phyloP scores from a whole-genome alignment of 2,888 invertebrate genomes.

The Chymomyza amoena region DNA sequence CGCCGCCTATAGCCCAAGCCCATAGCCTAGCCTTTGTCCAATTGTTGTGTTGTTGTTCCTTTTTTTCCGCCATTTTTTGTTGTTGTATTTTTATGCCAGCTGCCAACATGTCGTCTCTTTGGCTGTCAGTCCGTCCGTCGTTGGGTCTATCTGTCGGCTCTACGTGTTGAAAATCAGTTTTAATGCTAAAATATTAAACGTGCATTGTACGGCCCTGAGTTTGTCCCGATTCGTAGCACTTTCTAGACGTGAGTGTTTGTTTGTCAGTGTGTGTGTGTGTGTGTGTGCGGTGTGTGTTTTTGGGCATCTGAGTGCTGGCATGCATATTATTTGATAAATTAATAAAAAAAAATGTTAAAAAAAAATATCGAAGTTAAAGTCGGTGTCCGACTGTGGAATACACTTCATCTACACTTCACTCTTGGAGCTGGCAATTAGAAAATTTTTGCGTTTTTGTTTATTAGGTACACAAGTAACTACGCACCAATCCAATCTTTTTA shows the following conservation, averaged over 20 bases:
- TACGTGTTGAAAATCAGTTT: slow-evolving; percentile 68
- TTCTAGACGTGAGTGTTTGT: neutral
- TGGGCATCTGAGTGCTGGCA: slow-evolving; percentile 9
- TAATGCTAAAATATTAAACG: slow-evolving; percentile 70
- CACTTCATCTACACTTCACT: no score
- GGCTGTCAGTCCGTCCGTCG: slow-evolving; percentile 32
- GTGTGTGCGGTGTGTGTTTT: neutral
- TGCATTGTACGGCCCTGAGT: slow-evolving; percentile 10
- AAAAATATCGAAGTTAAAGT: neutral
- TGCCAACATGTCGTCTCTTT: slow-evolving; percentile 14
- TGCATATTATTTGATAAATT: slow-evolving; percentile 25
- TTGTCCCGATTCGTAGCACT: neutral
- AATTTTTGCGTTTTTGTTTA: no score
- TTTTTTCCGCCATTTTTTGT: neutral
- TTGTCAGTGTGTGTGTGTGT: neutral
- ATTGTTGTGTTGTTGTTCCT: neutral
- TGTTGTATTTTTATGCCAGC: neutral
- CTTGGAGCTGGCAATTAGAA: no score
- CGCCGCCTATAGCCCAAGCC: neutral
- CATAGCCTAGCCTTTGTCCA: neutral
- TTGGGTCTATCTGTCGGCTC: slow-evolving; percentile 13
- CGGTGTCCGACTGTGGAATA: no score
- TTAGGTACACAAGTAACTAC: no score
- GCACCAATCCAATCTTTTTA: no score
- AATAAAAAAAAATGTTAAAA: neutral